Evolutionary conservation across 2,113 vertebrate species (phyloP), one percentile per base, ranked within the genome.

Genomic region (Oceanites oceanicus): DNA sequence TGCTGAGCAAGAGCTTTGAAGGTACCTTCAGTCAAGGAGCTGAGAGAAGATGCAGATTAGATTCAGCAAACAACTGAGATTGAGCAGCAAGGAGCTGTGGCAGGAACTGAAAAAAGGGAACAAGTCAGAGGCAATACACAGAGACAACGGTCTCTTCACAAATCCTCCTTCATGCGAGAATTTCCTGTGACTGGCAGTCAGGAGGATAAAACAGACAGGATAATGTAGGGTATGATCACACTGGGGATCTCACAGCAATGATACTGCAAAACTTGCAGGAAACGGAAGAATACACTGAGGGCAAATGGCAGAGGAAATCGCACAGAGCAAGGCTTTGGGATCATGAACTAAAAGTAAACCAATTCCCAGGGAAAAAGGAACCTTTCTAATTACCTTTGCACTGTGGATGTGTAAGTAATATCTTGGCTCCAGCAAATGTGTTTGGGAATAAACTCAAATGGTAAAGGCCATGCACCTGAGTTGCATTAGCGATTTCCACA

Each of bases 111-210:
- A 92, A 91, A 96, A 90, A 53, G 17, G 29, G 73, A 96, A 52
- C 44, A 65, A 90, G 47, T 74, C 59, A 55, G 61, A 90, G 66
- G 53, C 92, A 87, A 38, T 73, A 91, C 2, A 3, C 50, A 85
- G 91, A 77, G 65, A 78, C 49, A 47, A 84, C 1, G 61, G 59
- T 52, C 71, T 94, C 82, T 93, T 95, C 94, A 91, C 94, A 96
- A 85, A 91, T 95, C 84, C 86, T 95, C 94, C 94, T 97, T 94
- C 92, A 87, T 84, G 75, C 90, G 89, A 96, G 87, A 96, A 95
- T 93, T 95, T 94, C 73, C 62, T 95, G 49, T 58, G 82, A 95
- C 47, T 92, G 70, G 73, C 58, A 84, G 75, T 84, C 66, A 74
- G 68, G 68, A 59, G 79, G 53, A 80, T 67, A 84, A 82, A 77